Evolutionary conservation across 2,888 invertebrate species (phyloP).

Genomic region (Strigamia maritima): DNA sequence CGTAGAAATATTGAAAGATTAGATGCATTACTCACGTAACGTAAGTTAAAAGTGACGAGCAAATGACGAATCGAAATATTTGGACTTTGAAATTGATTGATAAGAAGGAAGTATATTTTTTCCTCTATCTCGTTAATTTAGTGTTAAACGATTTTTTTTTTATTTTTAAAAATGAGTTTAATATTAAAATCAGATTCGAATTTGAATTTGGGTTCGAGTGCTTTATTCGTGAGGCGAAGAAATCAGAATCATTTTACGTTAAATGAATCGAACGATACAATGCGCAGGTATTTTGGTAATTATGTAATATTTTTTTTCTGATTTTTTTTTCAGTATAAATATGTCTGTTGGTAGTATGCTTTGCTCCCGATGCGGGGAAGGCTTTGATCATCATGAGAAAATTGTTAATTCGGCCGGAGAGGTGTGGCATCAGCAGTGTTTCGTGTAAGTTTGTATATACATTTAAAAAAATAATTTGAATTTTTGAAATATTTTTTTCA

Average conservation of each 20-base stretch:
- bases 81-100: not conserved
- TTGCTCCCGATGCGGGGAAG: slow-evolving; percentile 92
- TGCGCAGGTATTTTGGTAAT: not conserved
- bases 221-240: not conserved
- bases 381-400: slow-evolving; percentile 93
- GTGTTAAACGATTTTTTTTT: too few relatives aligned
- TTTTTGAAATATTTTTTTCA: slow-evolving; percentile 50
- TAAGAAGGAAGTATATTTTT: not conserved
- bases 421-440: slow-evolving; percentile 97
- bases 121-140: not conserved
- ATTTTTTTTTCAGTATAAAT: slow-evolving; percentile 39
- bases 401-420: slow-evolving; percentile 98
- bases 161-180: not conserved
- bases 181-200: not conserved
- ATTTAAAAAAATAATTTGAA: not conserved
- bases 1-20: not conserved
- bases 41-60: not conserved
- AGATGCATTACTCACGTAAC: not conserved
- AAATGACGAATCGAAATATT: not conserved
- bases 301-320: not conserved
- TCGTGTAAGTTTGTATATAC: slow-evolving; percentile 75
- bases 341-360: slow-evolving; percentile 91
- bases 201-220: not conserved
- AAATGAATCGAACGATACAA: not conserved
- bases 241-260: not conserved